These are phyloP conservation scores for Steatornis caripensis DNA, from an alignment of 2,113 vertebrate species.

Conservation along the genomic window DNA sequence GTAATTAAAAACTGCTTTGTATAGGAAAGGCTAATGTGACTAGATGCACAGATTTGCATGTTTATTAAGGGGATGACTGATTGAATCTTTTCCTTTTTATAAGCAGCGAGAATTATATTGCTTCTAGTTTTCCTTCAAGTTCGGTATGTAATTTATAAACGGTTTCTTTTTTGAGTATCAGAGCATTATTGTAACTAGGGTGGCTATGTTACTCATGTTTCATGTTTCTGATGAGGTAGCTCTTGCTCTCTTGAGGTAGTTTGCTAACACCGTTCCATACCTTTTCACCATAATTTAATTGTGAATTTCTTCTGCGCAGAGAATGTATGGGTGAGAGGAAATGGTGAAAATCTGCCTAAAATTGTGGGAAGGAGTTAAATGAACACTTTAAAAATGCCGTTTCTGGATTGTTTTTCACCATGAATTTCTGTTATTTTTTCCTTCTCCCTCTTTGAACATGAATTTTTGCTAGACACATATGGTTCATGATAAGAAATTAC, in stretches of 20 bases:
- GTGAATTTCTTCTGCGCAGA: not conserved
- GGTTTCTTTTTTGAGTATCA: not conserved
- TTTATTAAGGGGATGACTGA: not conserved
- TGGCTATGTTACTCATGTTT: not conserved
- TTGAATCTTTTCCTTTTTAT: not conserved
- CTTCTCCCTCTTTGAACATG: not conserved
- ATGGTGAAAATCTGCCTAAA: not conserved
- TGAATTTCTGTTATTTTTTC: not conserved
- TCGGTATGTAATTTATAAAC: not conserved
- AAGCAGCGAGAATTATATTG: not conserved
- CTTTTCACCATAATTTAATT: not conserved
- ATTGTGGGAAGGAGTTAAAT: not conserved
- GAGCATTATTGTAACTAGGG: not conserved
- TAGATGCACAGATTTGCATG: not conserved
- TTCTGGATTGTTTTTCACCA: not conserved
- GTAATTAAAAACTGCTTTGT: not conserved
- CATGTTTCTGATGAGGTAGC: not conserved
- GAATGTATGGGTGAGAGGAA: not conserved
- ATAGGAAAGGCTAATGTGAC: not conserved
- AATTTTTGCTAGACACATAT: not conserved
- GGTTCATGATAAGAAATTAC: not conserved
- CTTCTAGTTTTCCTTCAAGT: not conserved
- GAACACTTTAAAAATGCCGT: not conserved
- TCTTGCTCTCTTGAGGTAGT: not conserved
- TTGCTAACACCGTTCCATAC: not conserved